A percentile compares a stretch with the other conserved stretches of the same genome.
phyloP scores from a whole-genome alignment of 2,888 invertebrate species.

The Eristalis arbustorum region DNA sequence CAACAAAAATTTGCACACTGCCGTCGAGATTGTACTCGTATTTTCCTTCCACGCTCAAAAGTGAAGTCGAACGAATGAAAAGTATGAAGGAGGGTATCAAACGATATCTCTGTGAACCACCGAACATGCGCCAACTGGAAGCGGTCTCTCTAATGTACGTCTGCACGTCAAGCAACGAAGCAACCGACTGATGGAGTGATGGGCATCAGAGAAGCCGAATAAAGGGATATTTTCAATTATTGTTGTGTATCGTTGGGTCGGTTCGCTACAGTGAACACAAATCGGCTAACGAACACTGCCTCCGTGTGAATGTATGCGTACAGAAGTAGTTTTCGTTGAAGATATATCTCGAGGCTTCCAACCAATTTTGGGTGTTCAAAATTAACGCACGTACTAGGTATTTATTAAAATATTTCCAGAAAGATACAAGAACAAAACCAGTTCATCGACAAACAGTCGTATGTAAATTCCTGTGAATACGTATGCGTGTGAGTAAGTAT shows the following conservation, averaged over 20 bases:
- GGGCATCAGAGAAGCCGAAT: constrained; percentile 16
- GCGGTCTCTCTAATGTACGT: neutral
- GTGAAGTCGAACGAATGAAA: neutral
- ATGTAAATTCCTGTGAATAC: neutral
- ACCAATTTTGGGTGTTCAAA: neutral
- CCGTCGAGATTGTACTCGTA: neutral
- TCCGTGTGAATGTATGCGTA: neutral
- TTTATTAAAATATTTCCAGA: constrained; percentile 22
- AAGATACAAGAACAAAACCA: neutral
- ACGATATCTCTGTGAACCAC: neutral
- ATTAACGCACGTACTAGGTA: neutral
- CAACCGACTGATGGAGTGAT: constrained; percentile 57
- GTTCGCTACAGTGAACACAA: neutral
- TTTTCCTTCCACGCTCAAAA: constrained; percentile 2
- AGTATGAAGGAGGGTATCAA: neutral
- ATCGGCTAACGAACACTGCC: neutral
- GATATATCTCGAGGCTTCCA: constrained; percentile 9
- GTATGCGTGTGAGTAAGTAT: neutral
- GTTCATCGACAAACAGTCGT: constrained; percentile 6
- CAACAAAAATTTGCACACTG: neutral
- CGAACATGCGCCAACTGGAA: constrained; percentile 30
- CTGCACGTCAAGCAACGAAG: constrained; percentile 45
- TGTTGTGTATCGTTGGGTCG: neutral
- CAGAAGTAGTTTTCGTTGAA: neutral
- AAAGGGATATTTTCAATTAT: constrained; percentile 55